Percentiles rank a stretch among this genome's conserved stretches.
Conservation (phyloP, 2,888 invertebrate species). For the Drosophila multiciliata region DNA sequence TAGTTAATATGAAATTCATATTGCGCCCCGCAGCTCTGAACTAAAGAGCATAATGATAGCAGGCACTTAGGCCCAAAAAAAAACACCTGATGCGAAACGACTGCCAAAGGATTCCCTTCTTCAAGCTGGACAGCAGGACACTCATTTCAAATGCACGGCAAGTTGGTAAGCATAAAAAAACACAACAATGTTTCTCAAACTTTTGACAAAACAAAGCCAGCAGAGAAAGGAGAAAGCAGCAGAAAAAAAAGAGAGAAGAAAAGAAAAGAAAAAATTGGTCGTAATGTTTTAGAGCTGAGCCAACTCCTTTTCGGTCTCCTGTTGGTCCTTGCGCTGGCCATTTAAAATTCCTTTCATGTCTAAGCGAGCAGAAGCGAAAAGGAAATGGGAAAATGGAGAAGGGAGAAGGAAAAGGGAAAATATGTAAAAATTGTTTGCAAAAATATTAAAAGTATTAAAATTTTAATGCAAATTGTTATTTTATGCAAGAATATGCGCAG, state of each 20-base stretch:
- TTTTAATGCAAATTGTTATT: slow-evolving; percentile 81
- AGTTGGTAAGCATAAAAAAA: slow-evolving; percentile 41
- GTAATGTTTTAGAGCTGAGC: slow-evolving; percentile 36
- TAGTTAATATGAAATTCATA: slow-evolving; percentile 7
- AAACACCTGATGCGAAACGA: slow-evolving; percentile 65
- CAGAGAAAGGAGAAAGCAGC: not conserved
- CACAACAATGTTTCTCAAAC: slow-evolving; percentile 49
- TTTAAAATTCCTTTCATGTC: slow-evolving; percentile 81
- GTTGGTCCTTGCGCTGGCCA: slow-evolving; percentile 42
- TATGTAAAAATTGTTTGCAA: slow-evolving; percentile 50
- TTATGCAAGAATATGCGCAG: slow-evolving; percentile 73
- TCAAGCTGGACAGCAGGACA: slow-evolving; percentile 18
- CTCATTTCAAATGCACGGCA: slow-evolving; percentile 69
- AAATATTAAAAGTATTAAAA: slow-evolving; percentile 79
- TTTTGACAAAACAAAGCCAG: slow-evolving; percentile 63
- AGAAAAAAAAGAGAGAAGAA: slow-evolving; percentile 26
- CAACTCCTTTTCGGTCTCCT: slow-evolving; percentile 44
- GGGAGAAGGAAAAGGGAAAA: slow-evolving; percentile 25
- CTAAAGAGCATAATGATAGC: slow-evolving; percentile 50
- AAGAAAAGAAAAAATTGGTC: slow-evolving; percentile 28
- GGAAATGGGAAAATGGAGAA: slow-evolving; percentile 14
- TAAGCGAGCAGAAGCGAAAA: slow-evolving; percentile 64
- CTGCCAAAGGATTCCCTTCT: slow-evolving; percentile 55
- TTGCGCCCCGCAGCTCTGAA: not conserved
- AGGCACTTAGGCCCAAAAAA: slow-evolving; percentile 60